A percentile compares a stretch with the other conserved stretches of the same genome.
phyloP scores from a whole-genome alignment of 2,113 vertebrate genomes.

The Bujurquina vittata region DNA sequence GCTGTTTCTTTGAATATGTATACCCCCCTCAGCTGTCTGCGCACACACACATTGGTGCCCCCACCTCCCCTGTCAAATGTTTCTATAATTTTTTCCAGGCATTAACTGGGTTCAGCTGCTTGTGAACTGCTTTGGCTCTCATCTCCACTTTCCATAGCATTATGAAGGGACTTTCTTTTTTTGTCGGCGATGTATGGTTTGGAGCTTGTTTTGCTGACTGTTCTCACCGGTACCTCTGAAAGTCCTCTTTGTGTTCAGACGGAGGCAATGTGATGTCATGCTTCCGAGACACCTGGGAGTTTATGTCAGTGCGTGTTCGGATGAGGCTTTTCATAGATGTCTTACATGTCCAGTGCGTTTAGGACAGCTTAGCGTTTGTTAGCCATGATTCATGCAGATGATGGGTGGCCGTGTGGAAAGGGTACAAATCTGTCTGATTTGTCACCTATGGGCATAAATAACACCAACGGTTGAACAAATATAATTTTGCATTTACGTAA shows the following conservation, averaged over 20 bases:
- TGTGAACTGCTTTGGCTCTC: conserved; percentile 77
- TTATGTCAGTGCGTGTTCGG: conserved; percentile 63
- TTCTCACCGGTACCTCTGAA: conserved; percentile 69
- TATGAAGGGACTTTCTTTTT: conserved; percentile 66
- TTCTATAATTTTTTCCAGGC: conserved; percentile 83
- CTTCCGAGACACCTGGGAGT: conserved; percentile 79
- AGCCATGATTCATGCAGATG: conserved; percentile 61
- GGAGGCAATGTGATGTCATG: conserved; percentile 84
- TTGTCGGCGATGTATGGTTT: conserved; percentile 50
- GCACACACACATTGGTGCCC: conserved; percentile 35
- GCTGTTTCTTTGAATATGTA: conserved; percentile 59
- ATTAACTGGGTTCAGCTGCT: conserved; percentile 81
- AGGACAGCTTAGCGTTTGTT: conserved; percentile 49
- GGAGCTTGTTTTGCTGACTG: conserved; percentile 62
- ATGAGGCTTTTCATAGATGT: conserved; percentile 39
- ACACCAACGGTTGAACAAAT: conserved; percentile 5
- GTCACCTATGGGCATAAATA: conserved; percentile 12
- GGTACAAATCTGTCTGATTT: conserved; percentile 7
- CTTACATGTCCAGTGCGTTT: conserved; percentile 21
- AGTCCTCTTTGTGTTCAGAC: conserved; percentile 83
- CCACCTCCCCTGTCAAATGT: conserved; percentile 32
- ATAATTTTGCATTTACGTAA: conserved; percentile 2
- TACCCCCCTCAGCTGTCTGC: conserved; percentile 60
- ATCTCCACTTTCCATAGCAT: conserved; percentile 74
- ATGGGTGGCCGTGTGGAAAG: conserved; percentile 1